These are phyloP conservation scores for Drosophila micromelanica DNA, from an alignment of 1,140 invertebrate species.

Conservation along the genomic window DNA sequence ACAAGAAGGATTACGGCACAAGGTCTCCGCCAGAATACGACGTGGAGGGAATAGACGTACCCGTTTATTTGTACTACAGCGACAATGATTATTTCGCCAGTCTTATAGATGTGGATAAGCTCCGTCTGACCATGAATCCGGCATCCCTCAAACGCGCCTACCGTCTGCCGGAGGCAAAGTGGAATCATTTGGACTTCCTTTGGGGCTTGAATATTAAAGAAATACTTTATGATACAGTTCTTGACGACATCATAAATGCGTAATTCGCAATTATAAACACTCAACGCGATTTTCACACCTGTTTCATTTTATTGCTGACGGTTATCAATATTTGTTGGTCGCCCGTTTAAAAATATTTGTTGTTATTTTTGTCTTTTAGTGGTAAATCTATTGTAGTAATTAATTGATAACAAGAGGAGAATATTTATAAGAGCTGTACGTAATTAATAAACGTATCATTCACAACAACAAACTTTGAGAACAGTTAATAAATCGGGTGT, in stretches of 20 bases:
- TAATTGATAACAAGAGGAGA: conserved; percentile 1
- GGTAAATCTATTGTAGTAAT: background rate
- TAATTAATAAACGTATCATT: background rate
- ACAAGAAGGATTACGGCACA: conserved; percentile 85
- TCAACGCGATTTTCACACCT: conserved; percentile 23
- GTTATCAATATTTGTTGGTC: conserved; percentile 1
- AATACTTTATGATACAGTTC: conserved; percentile 86
- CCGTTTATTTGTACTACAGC: conserved; percentile 87
- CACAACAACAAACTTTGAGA: background rate
- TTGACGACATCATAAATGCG: conserved; percentile 66
- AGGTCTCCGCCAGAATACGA: conserved; percentile 86
- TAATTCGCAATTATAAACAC: too few species aligned
- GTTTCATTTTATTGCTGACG: background rate
- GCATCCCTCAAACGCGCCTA: conserved; percentile 50
- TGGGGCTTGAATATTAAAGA: conserved; percentile 87
- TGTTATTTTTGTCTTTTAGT: background rate
- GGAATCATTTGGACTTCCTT: conserved; percentile 90
- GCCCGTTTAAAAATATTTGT: conserved; percentile 15
- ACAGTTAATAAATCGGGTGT: too few species aligned
- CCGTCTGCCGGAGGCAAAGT: conserved; percentile 86
- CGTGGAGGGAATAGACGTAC: conserved; percentile 86
- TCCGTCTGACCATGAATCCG: conserved; percentile 73
- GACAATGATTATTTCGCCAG: conserved; percentile 86
- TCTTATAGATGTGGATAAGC: conserved; percentile 87
- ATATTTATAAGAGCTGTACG: background rate